Conservation (phyloP, 2,888 invertebrate species). For the Oxystoma pomonae region DNA sequence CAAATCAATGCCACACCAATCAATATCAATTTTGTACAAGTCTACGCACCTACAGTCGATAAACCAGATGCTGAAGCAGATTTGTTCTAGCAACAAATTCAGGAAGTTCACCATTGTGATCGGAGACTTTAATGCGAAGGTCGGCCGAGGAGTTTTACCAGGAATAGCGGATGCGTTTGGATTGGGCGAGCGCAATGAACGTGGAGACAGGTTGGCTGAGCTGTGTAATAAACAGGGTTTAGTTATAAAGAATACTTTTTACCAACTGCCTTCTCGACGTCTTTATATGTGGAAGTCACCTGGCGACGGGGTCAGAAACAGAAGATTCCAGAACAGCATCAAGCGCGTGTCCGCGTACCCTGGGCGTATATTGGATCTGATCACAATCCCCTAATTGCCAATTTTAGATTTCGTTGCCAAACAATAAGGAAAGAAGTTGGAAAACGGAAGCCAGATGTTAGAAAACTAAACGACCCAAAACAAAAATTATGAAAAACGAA, state of each 20-base stretch:
- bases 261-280: background rate
- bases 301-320: background rate
- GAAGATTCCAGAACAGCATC: slow-evolving; percentile 4
- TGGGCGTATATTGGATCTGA: too few species aligned
- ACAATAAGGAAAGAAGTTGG: slow-evolving; percentile 1
- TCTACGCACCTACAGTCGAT: background rate
- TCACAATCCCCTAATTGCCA: too few species aligned
- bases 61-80: background rate
- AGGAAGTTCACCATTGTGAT: background rate
- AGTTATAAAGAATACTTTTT: background rate
- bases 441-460: slow-evolving; percentile 4
- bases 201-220: background rate
- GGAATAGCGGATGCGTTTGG: background rate
- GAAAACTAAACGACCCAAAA: too few species aligned
- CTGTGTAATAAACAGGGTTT: background rate
- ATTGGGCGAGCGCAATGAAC: slow-evolving; percentile 3
- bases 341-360: too few species aligned
- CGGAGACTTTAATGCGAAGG: background rate
- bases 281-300: background rate
- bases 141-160: background rate
- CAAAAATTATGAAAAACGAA: slow-evolving; percentile 4
- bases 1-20: background rate
- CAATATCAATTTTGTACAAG: background rate
- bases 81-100: background rate
- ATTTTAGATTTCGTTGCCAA: slow-evolving; percentile 4